Evolutionary conservation across 2,113 vertebrate genomes (phyloP).

Genomic region (Falco punctatus): DNA sequence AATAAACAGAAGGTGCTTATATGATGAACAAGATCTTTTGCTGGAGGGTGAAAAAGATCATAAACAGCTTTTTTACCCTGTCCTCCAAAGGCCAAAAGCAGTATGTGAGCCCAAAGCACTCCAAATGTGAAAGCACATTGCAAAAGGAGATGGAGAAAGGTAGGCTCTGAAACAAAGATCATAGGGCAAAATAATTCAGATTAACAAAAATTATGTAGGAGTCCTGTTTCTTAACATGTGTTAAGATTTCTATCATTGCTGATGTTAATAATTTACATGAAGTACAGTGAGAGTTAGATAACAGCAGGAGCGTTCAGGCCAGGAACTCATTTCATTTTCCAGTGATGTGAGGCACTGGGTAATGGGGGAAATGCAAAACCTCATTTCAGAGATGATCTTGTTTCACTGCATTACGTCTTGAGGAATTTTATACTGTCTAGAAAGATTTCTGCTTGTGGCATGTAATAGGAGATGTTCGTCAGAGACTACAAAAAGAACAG

Average conservation of each 20-base stretch:
- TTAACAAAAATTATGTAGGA: constrained; percentile 46
- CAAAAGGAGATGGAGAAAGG: background rate
- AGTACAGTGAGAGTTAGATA: constrained; percentile 64
- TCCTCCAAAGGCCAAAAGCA: background rate
- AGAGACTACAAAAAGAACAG: background rate
- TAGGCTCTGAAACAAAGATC: background rate
- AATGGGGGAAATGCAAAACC: background rate
- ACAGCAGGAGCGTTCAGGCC: constrained; percentile 33
- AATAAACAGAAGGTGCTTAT: background rate
- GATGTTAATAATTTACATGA: constrained; percentile 74
- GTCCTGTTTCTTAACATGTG: constrained; percentile 50
- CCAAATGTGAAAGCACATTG: background rate
- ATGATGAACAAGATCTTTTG: background rate
- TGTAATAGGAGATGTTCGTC: background rate
- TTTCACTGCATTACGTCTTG: background rate
- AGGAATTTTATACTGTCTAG: constrained; percentile 22
- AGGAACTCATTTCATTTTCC: constrained; percentile 46
- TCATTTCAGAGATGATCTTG: background rate
- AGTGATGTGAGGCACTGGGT: constrained; percentile 18
- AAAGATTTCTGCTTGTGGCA: background rate
- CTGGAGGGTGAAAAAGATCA: background rate
- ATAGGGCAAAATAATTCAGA: constrained; percentile 33
- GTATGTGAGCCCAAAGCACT: background rate
- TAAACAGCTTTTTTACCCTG: background rate
- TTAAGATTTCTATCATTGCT: constrained; percentile 72